Conservation (phyloP, 2,888 invertebrate genomes). For the Acrocera orbiculus region DNA sequence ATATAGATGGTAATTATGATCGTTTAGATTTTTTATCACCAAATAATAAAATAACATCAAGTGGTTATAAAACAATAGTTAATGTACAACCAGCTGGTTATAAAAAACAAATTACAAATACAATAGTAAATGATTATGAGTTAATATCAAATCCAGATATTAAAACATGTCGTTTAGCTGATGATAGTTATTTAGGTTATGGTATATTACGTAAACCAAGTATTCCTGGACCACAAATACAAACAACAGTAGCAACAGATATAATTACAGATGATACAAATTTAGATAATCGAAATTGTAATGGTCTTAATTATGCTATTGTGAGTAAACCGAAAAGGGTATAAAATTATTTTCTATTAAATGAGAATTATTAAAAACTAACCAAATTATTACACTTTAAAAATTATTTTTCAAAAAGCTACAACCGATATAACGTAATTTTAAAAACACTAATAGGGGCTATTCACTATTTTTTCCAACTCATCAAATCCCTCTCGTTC, state of each 20-base stretch:
- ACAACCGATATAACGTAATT: too few species aligned
- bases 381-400: too few species aligned
- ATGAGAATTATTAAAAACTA: too few species aligned
- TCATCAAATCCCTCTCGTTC: too few species aligned
- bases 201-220: slow-evolving; percentile 55
- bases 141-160: slow-evolving; percentile 46
- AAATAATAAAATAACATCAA: slow-evolving; percentile 48
- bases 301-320: slow-evolving; percentile 64
- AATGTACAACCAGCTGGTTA: slow-evolving; percentile 35
- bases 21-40: slow-evolving; percentile 66
- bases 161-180: slow-evolving; percentile 53
- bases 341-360: slow-evolving; percentile 33
- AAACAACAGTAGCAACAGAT: slow-evolving; percentile 37
- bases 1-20: slow-evolving; percentile 47
- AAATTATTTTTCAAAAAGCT: too few species aligned
- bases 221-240: slow-evolving; percentile 36
- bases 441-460: too few species aligned
- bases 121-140: slow-evolving; percentile 56
- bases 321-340: slow-evolving; percentile 74
- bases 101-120: slow-evolving; percentile 24
- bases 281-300: slow-evolving; percentile 51
- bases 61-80: slow-evolving; percentile 53
- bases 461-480: too few species aligned
- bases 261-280: slow-evolving; percentile 23
- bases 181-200: slow-evolving; percentile 66